These are phyloP conservation scores for Willowsia nigromaculata DNA, from an alignment of 2,888 invertebrate species.

Conservation along the genomic window DNA sequence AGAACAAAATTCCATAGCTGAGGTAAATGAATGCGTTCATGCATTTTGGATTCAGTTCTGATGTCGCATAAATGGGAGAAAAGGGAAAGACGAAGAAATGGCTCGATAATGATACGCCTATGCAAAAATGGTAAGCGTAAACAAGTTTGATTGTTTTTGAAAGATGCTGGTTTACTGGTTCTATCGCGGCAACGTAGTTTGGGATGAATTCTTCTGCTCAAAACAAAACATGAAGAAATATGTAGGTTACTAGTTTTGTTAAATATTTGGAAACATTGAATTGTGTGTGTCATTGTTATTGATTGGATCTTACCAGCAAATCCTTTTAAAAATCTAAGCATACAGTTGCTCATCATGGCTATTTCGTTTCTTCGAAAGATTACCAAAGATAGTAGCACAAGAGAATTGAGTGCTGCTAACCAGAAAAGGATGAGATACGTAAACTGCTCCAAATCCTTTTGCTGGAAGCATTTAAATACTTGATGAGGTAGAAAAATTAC, in stretches of 20 bases:
- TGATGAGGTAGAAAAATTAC: slow-evolving; percentile 20
- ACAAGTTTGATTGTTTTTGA: too few species aligned
- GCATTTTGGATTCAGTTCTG: not conserved
- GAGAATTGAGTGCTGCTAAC: not conserved
- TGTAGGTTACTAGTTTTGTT: too few species aligned
- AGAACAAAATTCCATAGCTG: not conserved
- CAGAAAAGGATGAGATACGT: not conserved
- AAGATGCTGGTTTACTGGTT: not conserved
- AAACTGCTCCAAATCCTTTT: slow-evolving; percentile 12
- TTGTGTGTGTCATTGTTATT: too few species aligned
- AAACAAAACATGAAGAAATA: too few species aligned
- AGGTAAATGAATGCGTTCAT: not conserved
- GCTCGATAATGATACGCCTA: not conserved
- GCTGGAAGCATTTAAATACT: not conserved
- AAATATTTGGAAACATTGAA: too few species aligned
- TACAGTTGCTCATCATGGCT: not conserved
- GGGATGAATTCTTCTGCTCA: not conserved
- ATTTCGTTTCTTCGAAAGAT: not conserved
- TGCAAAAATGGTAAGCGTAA: not conserved
- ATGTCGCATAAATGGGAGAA: not conserved
- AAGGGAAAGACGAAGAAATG: slow-evolving; percentile 4
- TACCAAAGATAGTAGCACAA: not conserved
- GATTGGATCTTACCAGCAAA: not conserved
- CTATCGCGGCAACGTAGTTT: not conserved
- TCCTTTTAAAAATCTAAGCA: not conserved